Conservation (phyloP, 2,797 vertebrate species). For the Selene dorsalis region DNA sequence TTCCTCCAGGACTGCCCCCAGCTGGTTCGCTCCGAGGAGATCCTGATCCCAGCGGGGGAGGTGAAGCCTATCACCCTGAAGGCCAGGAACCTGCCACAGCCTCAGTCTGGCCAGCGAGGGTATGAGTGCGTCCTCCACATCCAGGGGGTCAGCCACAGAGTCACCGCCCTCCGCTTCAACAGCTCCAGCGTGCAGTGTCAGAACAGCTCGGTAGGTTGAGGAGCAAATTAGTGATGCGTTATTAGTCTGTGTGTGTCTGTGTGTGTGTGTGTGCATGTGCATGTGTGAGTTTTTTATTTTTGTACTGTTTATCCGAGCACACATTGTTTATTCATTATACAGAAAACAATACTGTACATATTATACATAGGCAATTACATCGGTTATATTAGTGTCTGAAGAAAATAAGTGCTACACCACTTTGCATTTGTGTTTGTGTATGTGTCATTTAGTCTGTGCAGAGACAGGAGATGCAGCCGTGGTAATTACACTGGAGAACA, state of each 20-base stretch:
- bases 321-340: not conserved
- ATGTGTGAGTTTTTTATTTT: not conserved
- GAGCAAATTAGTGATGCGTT: not conserved
- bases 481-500: slow-evolving; percentile 58
- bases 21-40: slow-evolving; percentile 94
- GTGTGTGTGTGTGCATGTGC: too few relatives aligned
- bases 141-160: slow-evolving; percentile 91
- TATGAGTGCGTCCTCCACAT: slow-evolving; percentile 97
- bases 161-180: slow-evolving; percentile 98
- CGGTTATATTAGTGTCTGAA: not conserved
- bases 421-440: not conserved
- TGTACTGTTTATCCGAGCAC: not conserved
- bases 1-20: slow-evolving; percentile 94
- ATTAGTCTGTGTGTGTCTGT: not conserved
- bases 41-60: slow-evolving; percentile 96
- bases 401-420: not conserved
- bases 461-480: slow-evolving; percentile 26
- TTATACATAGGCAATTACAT: not conserved
- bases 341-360: not conserved
- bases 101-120: slow-evolving; percentile 96
- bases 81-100: slow-evolving; percentile 96
- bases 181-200: slow-evolving; percentile 99
- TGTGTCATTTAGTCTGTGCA: slow-evolving; percentile 38
- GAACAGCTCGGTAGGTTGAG: slow-evolving; percentile 93
- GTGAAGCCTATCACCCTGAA: slow-evolving; percentile 97